Conservation (phyloP, 2,888 invertebrate species). For the Polyommatus iphigenia region DNA sequence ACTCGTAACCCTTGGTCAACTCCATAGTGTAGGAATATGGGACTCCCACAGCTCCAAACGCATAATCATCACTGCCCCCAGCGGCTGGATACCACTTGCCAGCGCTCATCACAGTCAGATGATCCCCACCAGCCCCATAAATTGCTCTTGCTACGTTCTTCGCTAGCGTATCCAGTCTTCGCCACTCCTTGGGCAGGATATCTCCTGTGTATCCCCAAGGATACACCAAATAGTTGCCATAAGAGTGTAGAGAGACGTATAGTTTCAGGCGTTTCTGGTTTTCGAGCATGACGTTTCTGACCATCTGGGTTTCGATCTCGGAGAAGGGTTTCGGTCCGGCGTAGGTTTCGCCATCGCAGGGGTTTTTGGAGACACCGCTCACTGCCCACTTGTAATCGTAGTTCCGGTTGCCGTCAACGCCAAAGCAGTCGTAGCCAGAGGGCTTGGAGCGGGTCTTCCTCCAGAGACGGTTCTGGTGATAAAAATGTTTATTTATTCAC, state of each 20-base stretch:
- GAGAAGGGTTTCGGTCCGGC: conserved; percentile 82
- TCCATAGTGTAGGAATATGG: conserved; percentile 82
- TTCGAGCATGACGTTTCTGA: conserved; percentile 76
- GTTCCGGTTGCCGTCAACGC: conserved; percentile 86
- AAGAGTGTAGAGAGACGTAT: conserved; percentile 85
- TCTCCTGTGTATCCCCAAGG: conserved; percentile 82
- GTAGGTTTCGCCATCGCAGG: conserved; percentile 81
- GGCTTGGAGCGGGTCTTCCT: conserved; percentile 80
- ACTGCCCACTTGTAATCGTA: conserved; percentile 85
- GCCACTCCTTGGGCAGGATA: conserved; percentile 70
- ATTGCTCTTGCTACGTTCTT: conserved; percentile 65
- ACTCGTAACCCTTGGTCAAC: conserved; percentile 81
- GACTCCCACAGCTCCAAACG: conserved; percentile 75
- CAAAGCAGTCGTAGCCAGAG: conserved; percentile 65
- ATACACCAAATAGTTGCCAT: conserved; percentile 82
- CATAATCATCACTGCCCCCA: conserved; percentile 83
- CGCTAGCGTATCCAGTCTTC: conserved; percentile 66
- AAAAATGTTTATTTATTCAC: background rate
- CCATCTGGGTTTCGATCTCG: conserved; percentile 79
- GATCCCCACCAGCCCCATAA: conserved; percentile 61
- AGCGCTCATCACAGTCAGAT: conserved; percentile 71
- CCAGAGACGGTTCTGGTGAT: conserved; percentile 82
- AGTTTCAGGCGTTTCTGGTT: conserved; percentile 77
- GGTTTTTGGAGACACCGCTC: conserved; percentile 82
- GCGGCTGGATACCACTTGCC: conserved; percentile 81